Base-by-base conservation (phyloP, 2,113 vertebrate genomes). In the Pao palembangensis region DNA sequence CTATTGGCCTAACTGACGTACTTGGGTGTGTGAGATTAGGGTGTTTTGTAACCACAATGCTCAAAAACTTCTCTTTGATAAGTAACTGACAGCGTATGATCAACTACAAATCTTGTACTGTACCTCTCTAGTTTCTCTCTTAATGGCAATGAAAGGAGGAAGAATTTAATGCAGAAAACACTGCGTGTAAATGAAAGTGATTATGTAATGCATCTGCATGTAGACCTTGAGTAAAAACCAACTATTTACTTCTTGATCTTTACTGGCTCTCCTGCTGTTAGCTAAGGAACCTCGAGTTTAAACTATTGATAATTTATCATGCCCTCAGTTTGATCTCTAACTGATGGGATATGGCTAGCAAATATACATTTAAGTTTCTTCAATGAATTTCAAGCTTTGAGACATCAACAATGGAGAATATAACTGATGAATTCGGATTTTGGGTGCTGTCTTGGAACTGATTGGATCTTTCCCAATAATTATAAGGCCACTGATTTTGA, bases 291-390 rank as follows among this genome's bases (percentile, higher is more conserved):
- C 75, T 74, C 67, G 76, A 78, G 80, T 78, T 83, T 73, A 61
- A 71, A 56, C 62, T 55, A 81, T 88, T 79, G 84, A 83, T 84
- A 87, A 83, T 88, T 82, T 79, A 85, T 81, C 63, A 54, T 50
- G 54, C 61, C 72, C 73, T 69, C 55, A 18, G 56, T 75, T 81
- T 66, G 62, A 79, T 68, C 69, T 41, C 71, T 67, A 38, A 38
- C 34, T 63, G 66, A 49, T 61, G 47, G 77, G 75, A 44, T 52
- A 23, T 18, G 11, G 19, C 5, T n/a, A 62, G 69, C 58, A 51
- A 23, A 41, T 63, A 51, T 53, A 64, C 51, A 50, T 63, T 23
- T 56, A 48, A 0, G 18, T 31, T 38, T 38, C 10, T 38, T 38
- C 34, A 38, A 12, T 31, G 34, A 38, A 38, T 38, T 38, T 38